Base-by-base conservation (phyloP, 2,113 vertebrate genomes). In the Oostethus manadensis region DNA sequence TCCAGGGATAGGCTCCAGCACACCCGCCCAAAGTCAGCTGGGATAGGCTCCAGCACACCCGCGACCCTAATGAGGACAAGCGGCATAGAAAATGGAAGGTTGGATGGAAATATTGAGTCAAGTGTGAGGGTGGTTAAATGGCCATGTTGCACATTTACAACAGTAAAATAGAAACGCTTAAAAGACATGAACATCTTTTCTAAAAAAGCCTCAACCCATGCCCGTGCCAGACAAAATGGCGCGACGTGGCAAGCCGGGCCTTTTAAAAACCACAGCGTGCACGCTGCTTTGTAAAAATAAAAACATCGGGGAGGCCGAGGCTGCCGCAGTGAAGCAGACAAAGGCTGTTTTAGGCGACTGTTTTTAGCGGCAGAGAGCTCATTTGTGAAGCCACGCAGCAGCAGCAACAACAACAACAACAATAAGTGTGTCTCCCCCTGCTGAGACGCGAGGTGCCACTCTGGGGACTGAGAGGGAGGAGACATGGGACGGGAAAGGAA, bases 341-440 rank as follows among this genome's bases (percentile, higher is more conserved):
- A 62, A 74, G 64, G 76, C 16, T 70, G 40, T 35, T 20, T 42
- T 42, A 42, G 77, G 70, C 13, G 69, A 62, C 71, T 85, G 75
- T 79, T 84, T 84, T 83, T 82, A 87, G 81, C 78, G 68, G 67
- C 80, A 70, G 58, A 15, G 68, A 71, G 71, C 69, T 74, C 38
- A 63, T 85, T 79, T 78, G 70, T 62, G 44, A 47, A 56, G 38
- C 38, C 38, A 14, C 38, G 13, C 38, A 42, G 5, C n/a, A n/a
- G n/a, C n/a, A n/a, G 5, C 10, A 74, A 59, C 60, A 21, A 54
- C n/a, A 38, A 53, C 26, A 33, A 9, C 51, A 54, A 55, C 53
- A 55, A 55, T 11, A 55, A 13, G 78, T 66, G 75, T 60, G 64
- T 67, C 66, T 74, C 61, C 63, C 68, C 69, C 62, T 76, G 62